Conservation (phyloP, 2,113 vertebrate species). For the Choloepus hoffmanni region DNA sequence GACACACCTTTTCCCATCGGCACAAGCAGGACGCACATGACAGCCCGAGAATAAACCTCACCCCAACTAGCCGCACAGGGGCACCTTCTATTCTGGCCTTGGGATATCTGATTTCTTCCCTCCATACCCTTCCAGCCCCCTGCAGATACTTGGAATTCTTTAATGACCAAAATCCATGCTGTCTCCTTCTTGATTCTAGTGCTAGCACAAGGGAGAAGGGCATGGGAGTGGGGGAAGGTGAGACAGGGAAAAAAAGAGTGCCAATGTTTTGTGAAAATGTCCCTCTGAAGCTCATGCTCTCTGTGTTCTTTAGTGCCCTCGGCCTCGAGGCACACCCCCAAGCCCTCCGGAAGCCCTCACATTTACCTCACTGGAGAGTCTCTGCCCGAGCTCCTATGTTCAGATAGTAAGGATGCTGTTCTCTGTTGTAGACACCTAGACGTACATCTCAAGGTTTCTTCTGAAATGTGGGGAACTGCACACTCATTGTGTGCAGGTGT, state of each 20-base stretch:
- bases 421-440: not conserved
- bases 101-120: not conserved
- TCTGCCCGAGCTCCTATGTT: not conserved
- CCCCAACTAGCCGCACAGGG: not conserved
- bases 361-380: not conserved
- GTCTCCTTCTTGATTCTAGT: not conserved
- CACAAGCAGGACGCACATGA: not conserved
- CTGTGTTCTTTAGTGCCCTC: not conserved
- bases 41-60: not conserved
- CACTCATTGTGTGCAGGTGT: not conserved
- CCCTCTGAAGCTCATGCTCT: not conserved
- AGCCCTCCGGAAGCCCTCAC: not conserved
- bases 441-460: not conserved
- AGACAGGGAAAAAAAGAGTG: not conserved
- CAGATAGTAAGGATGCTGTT: not conserved
- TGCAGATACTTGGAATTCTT: not conserved
- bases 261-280: not conserved
- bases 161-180: not conserved
- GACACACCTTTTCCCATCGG: not conserved
- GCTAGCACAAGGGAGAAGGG: not conserved
- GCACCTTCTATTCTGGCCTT: not conserved
- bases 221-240: not conserved
- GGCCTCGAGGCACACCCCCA: not conserved
- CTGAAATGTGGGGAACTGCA: constrained; percentile 10
- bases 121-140: not conserved